A percentile compares a stretch with the other conserved stretches of the same genome.
phyloP scores from a whole-genome alignment of 2,888 invertebrate genomes.

The Dermolepida albohirtum region DNA sequence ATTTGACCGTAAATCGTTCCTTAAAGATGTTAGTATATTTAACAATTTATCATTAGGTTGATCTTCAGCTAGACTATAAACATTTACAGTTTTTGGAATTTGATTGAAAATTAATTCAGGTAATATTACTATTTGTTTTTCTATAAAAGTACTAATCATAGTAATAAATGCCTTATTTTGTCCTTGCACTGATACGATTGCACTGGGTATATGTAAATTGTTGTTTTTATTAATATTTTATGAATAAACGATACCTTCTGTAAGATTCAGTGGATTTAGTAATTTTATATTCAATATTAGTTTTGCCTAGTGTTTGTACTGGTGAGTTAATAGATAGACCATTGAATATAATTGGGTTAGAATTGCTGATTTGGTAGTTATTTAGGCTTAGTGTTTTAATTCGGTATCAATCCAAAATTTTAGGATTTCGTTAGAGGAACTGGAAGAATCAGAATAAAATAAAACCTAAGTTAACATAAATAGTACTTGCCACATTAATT shows the following conservation, averaged over 20 bases:
- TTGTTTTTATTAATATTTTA: not conserved
- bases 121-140: not conserved
- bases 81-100: too few relatives aligned
- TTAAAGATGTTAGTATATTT: conserved; percentile 33
- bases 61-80: too few relatives aligned
- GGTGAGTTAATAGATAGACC: conserved; percentile 5
- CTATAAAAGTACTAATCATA: conserved; percentile 3
- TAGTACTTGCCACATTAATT: too few relatives aligned
- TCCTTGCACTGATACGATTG: not conserved
- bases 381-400: conserved; percentile 44
- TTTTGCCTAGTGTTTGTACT: not conserved
- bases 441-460: not conserved
- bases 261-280: too few relatives aligned
- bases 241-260: too few relatives aligned
- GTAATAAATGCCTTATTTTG: conserved; percentile 5
- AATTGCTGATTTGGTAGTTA: too few relatives aligned
- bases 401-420: conserved; percentile 50
- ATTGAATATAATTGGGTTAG: too few relatives aligned
- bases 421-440: too few relatives aligned
- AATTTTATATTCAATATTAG: not conserved
- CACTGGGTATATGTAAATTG: conserved; percentile 7
- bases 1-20: conserved; percentile 43
- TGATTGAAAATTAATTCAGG: not conserved
- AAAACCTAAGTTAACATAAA: conserved; percentile 1
- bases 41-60: not conserved